Evolutionary conservation across 2,888 invertebrate genomes (phyloP).

Genomic region (Eucera pruinosa): DNA sequence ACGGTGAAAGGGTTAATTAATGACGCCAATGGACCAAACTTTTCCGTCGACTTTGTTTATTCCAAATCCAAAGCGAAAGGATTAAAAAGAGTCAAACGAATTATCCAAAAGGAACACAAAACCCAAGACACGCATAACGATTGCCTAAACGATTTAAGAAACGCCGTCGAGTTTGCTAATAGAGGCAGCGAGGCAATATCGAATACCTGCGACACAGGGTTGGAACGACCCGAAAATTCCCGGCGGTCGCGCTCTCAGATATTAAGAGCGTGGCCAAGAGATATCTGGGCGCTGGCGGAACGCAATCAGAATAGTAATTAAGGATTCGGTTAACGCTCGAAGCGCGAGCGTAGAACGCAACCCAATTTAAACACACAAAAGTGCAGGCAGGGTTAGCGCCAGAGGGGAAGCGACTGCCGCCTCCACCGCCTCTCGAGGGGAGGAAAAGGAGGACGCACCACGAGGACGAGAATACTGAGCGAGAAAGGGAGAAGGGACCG

Average conservation of each 20-base stretch:
- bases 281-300: constrained; percentile 68
- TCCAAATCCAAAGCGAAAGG: no score
- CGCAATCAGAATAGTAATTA: constrained; percentile 82
- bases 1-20: no score
- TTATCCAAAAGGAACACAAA: no score
- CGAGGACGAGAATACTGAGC: constrained; percentile 35
- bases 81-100: no score
- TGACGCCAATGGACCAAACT: no score
- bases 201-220: not conserved
- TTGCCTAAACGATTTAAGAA: not conserved
- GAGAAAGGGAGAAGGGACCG: constrained; percentile 48
- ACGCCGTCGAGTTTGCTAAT: not conserved
- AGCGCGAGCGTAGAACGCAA: constrained; percentile 78
- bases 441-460: constrained; percentile 34
- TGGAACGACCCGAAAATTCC: constrained; percentile 63
- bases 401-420: not conserved
- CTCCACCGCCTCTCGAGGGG: constrained; percentile 23
- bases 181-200: not conserved
- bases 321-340: constrained; percentile 80
- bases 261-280: constrained; percentile 58
- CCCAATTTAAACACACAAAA: constrained; percentile 80
- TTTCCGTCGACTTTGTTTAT: no score
- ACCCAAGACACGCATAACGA: no score
- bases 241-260: constrained; percentile 51
- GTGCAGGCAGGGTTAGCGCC: constrained; percentile 73